Base-by-base conservation (phyloP, 1,140 invertebrate species). In the Pseudomyrmex flavicornis region DNA sequence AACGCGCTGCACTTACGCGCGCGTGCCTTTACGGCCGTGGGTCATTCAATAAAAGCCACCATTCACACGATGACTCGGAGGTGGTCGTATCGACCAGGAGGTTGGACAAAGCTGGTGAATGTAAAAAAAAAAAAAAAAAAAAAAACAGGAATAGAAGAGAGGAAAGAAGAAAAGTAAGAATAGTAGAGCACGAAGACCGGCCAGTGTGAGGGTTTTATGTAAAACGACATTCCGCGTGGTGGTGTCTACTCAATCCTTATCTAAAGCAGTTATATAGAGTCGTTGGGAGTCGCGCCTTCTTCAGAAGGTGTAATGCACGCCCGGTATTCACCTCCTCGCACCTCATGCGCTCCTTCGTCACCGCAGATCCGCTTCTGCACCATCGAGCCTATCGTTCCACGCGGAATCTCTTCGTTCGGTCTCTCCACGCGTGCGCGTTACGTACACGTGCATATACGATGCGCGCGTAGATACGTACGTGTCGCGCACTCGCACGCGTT, bases 201-300 rank as follows among this genome's bases (percentile, higher is more conserved):
- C 58, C 82, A 61, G 63, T 84, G 50, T 54, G 63, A 63, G 79
- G 68, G 35, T 35, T 91, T 91, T 90, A 90, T 90, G 85, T 87
- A 89, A 91, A 92, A 92, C 90, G 84, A 85, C 90, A 92, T 91
- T 91, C 89, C 91, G 70, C 86, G 77, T 84, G 80, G 70, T 80
- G 86, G 89, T 89, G 88, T 87, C 88, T 89, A 89, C 91, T 92
- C 90, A 91, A 89, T 90, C 89, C 89, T 92, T 93, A 93, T 93
- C 89, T 88, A 85, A 92, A 88, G 88, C 89, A 89, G 84, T 91
- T 91, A 91, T 90, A 91, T 88, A 87, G 86, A 90, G 88, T 90
- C 89, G 90, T 91, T 89, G 85, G 84, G 59, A 89, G 84, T 88
- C 77, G 87, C 86, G 90, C 89, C 91, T 91, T 90, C 90, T 92